Evolutionary conservation across 2,888 invertebrate species (phyloP).

Genomic region (Limnephilus marmoratus): DNA sequence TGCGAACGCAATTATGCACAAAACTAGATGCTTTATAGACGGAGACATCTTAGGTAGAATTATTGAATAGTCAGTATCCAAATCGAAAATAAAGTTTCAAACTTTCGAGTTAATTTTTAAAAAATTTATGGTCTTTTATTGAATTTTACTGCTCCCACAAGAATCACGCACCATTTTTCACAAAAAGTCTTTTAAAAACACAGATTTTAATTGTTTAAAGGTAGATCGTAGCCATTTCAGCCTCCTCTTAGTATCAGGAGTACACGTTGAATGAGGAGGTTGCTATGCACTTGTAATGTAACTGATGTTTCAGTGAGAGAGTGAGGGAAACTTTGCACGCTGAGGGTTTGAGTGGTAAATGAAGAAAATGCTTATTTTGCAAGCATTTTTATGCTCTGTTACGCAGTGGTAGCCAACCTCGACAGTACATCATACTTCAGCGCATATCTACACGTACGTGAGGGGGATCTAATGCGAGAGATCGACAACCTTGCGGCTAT

Average conservation of each 20-base stretch:
- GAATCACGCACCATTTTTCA: not conserved
- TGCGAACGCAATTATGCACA: slow-evolving; percentile 4
- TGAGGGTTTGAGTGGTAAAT: slow-evolving; percentile 59
- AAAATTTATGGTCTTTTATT: not conserved
- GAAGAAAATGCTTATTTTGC: slow-evolving; percentile 58
- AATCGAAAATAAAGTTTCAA: too few relatives aligned
- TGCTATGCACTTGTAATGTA: not conserved
- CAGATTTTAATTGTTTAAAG: not conserved
- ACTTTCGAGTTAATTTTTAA: too few relatives aligned
- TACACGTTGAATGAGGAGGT: not conserved
- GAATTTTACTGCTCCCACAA: not conserved
- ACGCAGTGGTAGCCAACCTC: slow-evolving; percentile 65
- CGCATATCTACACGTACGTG: slow-evolving; percentile 56
- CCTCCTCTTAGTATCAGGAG: not conserved
- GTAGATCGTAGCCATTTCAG: not conserved
- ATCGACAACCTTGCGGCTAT: not conserved
- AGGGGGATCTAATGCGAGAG: not conserved
- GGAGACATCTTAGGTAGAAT: not conserved
- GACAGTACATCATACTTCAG: slow-evolving; percentile 50
- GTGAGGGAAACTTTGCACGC: slow-evolving; percentile 11
- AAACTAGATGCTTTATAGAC: not conserved
- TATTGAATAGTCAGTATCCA: not conserved
- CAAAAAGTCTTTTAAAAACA: not conserved
- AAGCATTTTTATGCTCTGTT: slow-evolving; percentile 65
- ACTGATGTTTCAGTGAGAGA: not conserved